Conservation (phyloP, 2,888 invertebrate species). For the Tetramorium bicarinatum region DNA sequence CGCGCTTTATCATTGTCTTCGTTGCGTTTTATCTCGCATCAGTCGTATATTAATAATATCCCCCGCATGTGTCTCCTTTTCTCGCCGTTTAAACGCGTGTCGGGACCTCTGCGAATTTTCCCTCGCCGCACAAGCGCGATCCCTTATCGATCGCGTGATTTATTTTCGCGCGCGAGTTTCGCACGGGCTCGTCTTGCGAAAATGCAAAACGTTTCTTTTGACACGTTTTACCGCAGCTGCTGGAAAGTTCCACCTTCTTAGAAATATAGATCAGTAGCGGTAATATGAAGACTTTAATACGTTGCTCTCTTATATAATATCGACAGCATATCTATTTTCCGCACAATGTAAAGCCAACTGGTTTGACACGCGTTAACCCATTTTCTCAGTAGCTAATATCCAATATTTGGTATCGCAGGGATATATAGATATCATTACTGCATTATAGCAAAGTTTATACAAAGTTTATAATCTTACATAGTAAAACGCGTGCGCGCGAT, state of each 20-base stretch:
- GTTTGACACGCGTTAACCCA: slow-evolving; percentile 14
- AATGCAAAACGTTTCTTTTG: not conserved
- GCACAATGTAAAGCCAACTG: slow-evolving; percentile 1
- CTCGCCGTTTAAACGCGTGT: slow-evolving; percentile 28
- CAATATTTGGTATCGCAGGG: slow-evolving; percentile 11
- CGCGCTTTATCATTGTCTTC: slow-evolving; percentile 72
- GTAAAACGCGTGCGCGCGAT: not conserved
- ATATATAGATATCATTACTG: not conserved
- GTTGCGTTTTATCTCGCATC: slow-evolving; percentile 62
- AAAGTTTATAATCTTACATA: not conserved
- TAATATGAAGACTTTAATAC: slow-evolving; percentile 1
- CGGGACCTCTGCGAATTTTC: slow-evolving; percentile 37
- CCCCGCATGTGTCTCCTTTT: slow-evolving; percentile 42
- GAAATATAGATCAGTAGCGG: not conserved
- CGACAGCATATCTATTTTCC: slow-evolving; percentile 26
- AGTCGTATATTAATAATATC: slow-evolving; percentile 61
- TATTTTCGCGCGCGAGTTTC: slow-evolving; percentile 40
- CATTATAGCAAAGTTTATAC: not conserved
- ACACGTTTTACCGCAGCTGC: not conserved
- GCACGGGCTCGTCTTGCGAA: not conserved
- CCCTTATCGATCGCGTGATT: slow-evolving; percentile 50
- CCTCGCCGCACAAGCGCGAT: not conserved
- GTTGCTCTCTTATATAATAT: not conserved
- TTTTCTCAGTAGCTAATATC: not conserved
- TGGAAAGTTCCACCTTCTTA: not conserved